Base-by-base conservation (phyloP, 2,888 invertebrate genomes). In the Augiades crinisus region DNA sequence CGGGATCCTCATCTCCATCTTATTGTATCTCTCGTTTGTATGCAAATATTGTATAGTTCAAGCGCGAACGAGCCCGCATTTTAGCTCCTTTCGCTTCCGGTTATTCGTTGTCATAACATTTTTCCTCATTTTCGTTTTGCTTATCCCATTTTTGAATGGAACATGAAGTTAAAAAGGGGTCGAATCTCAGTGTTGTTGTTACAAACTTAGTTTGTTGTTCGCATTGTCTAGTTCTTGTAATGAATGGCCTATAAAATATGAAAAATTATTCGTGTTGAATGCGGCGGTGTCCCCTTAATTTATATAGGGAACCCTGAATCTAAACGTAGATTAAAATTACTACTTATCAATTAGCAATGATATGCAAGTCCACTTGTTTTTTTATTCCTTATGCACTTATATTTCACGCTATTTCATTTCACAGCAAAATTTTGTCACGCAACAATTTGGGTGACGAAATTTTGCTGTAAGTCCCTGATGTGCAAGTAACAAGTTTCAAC, bases 21-120 rank as follows among this genome's bases (percentile, higher is more conserved):
- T 83, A 81, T 82, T 83, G 82, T 82, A 75, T 69, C 63, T 71
- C 82, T 81, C 78, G 79, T 85, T 84, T 83, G 70, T 75, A 84
- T 83, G 83, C 84, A 83, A 85, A 84, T 86, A 81, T 82, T 81
- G 80, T 77, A 82, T 74, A 81, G 77, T 82, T 81, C 71, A 75
- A 78, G 75, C 78, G 68, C 65, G 68, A 67, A 71, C 72, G 67
- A 68, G 62, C 72, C 70, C 70, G 72, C 70, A 70, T 79, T 81
- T 78, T 77, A 78, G 76, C 76, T 76, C 77, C 75, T 74, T 78
- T 79, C 68, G 70, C 70, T 76, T 81, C 75, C 78, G 75, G 75
- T 79, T 78, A 80, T 83, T 81, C 76, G 79, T 72, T 77, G 75
- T 77, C 62, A 67, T 61, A 61, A 60, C 69, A 66, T 74, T 68